Base-by-base conservation (phyloP, 2,888 invertebrate genomes). In the Dione juno region DNA sequence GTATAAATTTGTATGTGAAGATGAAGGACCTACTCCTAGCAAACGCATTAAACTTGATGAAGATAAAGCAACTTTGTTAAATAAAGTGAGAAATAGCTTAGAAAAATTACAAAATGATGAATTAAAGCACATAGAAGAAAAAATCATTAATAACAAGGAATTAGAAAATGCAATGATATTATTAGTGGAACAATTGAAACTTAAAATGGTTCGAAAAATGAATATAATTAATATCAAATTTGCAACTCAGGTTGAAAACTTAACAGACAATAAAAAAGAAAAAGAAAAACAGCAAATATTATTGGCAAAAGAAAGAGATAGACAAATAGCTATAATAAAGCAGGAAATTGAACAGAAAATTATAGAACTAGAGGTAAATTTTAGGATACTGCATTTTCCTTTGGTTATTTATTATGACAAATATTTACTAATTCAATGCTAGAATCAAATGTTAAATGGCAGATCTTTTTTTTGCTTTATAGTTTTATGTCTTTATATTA, bases 151-250 rank as follows among this genome's bases (percentile, higher is more conserved):
- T 80, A 84, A 88, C 14, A 89, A 92, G 77, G 84, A 89, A 73
- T 85, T 89, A 78, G 88, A 90, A 77, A 84, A 80, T 45, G 85
- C 86, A 57, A 85, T 89, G 7, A 82, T 81, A 58, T 87, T 89
- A 76, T 82, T 93, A 66, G 89, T 94, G 61, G 83, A 93, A 52
- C 87, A 93, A 52, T 80, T 94, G 53, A 82, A 94, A 71, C 78
- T 81, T 37, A 87, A 87, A 40, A 93, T 94, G 83, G 86, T 90
- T 41, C 87, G 86, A 59, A 93, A 93, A 76, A 92, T 94, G 41
- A 82, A 88, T 66, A 82, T 88, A 70, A 79, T 94, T 10, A 88
- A 93, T 79, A 82, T 77, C 66, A 85, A 90, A 10, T 89, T 92
- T 77, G 88, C 91, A 35, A 75, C 77, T 14, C 90, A 93, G 80